Conservation (phyloP, 2,888 invertebrate species). For the Hedya salicella region DNA sequence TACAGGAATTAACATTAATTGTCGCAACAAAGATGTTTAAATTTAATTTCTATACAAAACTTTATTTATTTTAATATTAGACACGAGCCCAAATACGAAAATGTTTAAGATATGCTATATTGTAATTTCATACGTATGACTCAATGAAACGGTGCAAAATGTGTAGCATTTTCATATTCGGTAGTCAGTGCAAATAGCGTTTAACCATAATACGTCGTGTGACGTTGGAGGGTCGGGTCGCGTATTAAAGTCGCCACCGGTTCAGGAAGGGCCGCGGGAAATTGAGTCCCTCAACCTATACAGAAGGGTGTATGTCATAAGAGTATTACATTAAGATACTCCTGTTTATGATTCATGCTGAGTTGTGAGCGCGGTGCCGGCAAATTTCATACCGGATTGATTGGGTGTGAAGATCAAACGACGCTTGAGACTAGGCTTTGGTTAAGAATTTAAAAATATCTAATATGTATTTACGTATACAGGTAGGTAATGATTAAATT, state of each 20-base stretch:
- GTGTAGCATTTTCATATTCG: neutral
- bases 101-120: too few species aligned
- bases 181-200: conserved; percentile 10
- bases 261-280: conserved; percentile 4
- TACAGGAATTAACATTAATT: too few species aligned
- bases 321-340: neutral
- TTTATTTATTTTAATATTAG: too few species aligned
- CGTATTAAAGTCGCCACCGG: conserved; percentile 14
- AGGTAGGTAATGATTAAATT: too few species aligned
- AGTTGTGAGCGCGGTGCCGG: neutral
- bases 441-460: neutral
- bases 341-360: neutral
- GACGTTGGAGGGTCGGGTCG: conserved; percentile 17
- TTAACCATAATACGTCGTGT: conserved; percentile 10
- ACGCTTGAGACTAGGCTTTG: neutral
- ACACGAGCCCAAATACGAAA: too few species aligned
- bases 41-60: too few species aligned
- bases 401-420: conserved; percentile 18
- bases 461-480: too few species aligned
- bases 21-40: too few species aligned
- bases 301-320: neutral
- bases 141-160: too few species aligned
- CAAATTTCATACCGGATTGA: conserved; percentile 11
- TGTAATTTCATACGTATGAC: too few species aligned
- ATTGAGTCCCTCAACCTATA: conserved; percentile 7